Conservation (phyloP, 2,888 invertebrate species). For the Oxyscelio sp. region DNA sequence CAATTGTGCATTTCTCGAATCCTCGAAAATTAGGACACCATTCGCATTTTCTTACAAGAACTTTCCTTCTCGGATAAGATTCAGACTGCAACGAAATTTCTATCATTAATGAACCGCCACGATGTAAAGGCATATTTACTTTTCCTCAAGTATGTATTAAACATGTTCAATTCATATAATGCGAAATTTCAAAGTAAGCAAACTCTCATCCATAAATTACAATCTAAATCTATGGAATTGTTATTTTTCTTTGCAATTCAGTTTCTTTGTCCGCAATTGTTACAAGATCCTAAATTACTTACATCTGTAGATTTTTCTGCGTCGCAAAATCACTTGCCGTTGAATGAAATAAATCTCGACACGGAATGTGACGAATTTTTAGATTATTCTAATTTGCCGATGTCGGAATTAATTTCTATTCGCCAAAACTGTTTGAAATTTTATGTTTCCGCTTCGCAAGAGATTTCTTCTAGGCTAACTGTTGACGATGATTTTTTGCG, state of each 20-base stretch:
- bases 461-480: not conserved
- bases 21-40: not conserved
- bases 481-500: not conserved
- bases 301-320: conserved; percentile 13
- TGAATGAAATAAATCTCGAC: conserved; percentile 12
- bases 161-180: conserved; percentile 27
- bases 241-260: conserved; percentile 9
- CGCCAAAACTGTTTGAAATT: conserved; percentile 9
- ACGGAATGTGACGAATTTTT: conserved; percentile 13
- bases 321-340: not conserved
- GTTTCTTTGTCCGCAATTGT: not conserved
- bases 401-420: not conserved
- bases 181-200: conserved; percentile 31
- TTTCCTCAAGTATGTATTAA: conserved; percentile 14
- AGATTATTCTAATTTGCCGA: not conserved
- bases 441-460: not conserved
- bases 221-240: conserved; percentile 23
- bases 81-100: not conserved
- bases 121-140: conserved; percentile 29
- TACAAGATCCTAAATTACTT: not conserved
- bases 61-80: not conserved
- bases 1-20: conserved; percentile 27
- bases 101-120: not conserved
- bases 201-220: conserved; percentile 27
- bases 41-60: conserved; percentile 8